Evolutionary conservation across 2,888 invertebrate genomes (phyloP).

Genomic region (Capitulum mitella): DNA sequence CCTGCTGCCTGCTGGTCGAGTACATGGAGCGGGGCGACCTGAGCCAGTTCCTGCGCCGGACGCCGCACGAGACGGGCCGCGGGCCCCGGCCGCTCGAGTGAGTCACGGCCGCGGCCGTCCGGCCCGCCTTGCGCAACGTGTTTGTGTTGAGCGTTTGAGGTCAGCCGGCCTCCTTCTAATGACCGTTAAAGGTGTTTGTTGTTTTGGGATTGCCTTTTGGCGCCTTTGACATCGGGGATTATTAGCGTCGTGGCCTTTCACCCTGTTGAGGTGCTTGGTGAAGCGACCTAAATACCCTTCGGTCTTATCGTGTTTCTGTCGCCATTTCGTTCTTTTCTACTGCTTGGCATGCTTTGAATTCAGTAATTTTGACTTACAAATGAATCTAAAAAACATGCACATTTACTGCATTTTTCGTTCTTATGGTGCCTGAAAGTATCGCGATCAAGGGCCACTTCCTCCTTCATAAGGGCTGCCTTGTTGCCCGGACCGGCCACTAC

Average conservation of each 20-base stretch:
- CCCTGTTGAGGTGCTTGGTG: too few species aligned
- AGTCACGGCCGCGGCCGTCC: not conserved
- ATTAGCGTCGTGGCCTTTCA: too few species aligned
- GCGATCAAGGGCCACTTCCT: not conserved
- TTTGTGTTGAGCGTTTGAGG: too few species aligned
- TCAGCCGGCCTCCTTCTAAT: too few species aligned
- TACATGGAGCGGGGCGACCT: constrained; percentile 17
- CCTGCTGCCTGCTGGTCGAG: constrained; percentile 5
- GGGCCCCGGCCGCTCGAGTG: not conserved
- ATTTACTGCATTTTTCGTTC: not conserved
- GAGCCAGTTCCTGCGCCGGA: not conserved
- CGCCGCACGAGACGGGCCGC: not conserved
- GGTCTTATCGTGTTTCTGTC: too few species aligned
- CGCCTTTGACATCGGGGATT: too few species aligned
- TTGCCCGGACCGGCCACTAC: not conserved
- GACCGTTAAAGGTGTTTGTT: too few species aligned
- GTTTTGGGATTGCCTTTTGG: too few species aligned
- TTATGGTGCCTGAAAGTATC: not conserved
- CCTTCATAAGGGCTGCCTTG: not conserved
- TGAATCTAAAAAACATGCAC: too few species aligned
- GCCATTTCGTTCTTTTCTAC: too few species aligned
- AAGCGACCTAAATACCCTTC: too few species aligned
- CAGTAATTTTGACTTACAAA: too few species aligned
- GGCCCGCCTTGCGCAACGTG: not conserved
- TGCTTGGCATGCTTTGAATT: not conserved